Base-by-base conservation (phyloP, 2,888 invertebrate genomes). In the Pammene aurita region DNA sequence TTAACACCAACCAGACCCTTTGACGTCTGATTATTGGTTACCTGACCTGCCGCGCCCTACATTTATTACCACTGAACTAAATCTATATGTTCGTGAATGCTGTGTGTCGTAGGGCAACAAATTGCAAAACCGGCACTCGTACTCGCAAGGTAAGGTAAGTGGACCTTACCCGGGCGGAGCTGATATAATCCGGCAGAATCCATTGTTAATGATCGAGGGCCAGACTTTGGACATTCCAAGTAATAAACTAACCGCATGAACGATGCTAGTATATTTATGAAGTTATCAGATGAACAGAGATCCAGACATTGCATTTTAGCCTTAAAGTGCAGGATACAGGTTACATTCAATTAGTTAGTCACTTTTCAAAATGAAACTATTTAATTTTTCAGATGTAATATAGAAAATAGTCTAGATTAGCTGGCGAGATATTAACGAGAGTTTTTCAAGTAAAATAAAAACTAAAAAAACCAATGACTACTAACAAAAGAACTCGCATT, bases 161-260 rank as follows among this genome's bases (percentile, higher is more conserved):
- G 82, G 81, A 78, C 76, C 71, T 76, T 84, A 85, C 84, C 76
- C 86, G 89, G 89, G 87, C 84, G 80, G 81, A 83, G 81, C 82
- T 77, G 85, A 84, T 86, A 88, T 90, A 89, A 90, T 89, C 86
- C 83, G 82, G 74, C 60, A 80, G 78, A 81, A 86, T 87, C 84
- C 85, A 83, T 85, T 84, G 85, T 84, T 90, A 90, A 90, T 90
- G 87, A 89, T 83, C 78, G 72, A 80, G 85, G 84, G 84, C 16
- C 41, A 68, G 67, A 71, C 69, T 71, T 71, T 46, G 41, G 68
- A 14, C 26, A 52, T 63, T 64, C 52, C 52, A 68, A 57, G 58
- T 10, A 46, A 62, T 52, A 35, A 68, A 38, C 35, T 64, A 18
- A 38, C 54, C 13, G 9, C 54, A 34, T 54, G 54, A n/a, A 2